Percentiles rank a stretch among this genome's conserved stretches.
These are phyloP conservation scores for Malurus cyaneus DNA, from an alignment of 2,113 vertebrate species.

Conservation along the genomic window DNA sequence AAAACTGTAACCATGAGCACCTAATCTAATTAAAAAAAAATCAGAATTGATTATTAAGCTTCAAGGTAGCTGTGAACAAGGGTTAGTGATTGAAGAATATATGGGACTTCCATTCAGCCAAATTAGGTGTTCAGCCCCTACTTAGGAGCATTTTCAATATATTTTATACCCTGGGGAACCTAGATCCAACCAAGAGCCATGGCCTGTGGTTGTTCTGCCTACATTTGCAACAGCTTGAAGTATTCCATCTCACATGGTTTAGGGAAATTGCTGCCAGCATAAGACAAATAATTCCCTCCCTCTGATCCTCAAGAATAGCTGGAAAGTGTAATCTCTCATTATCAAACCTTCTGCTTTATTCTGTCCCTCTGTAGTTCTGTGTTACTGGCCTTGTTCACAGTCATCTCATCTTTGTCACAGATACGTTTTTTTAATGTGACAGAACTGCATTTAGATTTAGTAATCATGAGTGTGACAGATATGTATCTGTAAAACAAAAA, in stretches of 20 bases:
- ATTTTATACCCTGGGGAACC: slow-evolving; percentile 80
- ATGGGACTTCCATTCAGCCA: slow-evolving; percentile 74
- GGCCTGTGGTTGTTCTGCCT: slow-evolving; percentile 68
- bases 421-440: slow-evolving; percentile 75
- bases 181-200: slow-evolving; percentile 71
- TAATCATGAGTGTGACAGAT: slow-evolving; percentile 71
- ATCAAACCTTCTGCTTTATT: slow-evolving; percentile 80
- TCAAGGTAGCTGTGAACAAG: slow-evolving; percentile 77
- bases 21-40: slow-evolving; percentile 66
- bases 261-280: slow-evolving; percentile 89
- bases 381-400: slow-evolving; percentile 69
- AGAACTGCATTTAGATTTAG: slow-evolving; percentile 75
- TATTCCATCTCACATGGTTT: slow-evolving; percentile 84
- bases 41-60: slow-evolving; percentile 77
- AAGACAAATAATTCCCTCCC: slow-evolving; percentile 86
- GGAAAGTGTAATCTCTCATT: slow-evolving; percentile 84
- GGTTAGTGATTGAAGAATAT: slow-evolving; percentile 75
- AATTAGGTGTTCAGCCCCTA: slow-evolving; percentile 84
- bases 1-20: slow-evolving; percentile 60
- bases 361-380: slow-evolving; percentile 73
- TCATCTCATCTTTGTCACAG: slow-evolving; percentile 72
- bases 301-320: slow-evolving; percentile 77
- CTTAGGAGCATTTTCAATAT: slow-evolving; percentile 83
- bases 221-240: slow-evolving; percentile 87
- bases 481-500: slow-evolving; percentile 43